Conservation (phyloP, 2,888 invertebrate genomes). For the Adelphocoris suturalis region DNA sequence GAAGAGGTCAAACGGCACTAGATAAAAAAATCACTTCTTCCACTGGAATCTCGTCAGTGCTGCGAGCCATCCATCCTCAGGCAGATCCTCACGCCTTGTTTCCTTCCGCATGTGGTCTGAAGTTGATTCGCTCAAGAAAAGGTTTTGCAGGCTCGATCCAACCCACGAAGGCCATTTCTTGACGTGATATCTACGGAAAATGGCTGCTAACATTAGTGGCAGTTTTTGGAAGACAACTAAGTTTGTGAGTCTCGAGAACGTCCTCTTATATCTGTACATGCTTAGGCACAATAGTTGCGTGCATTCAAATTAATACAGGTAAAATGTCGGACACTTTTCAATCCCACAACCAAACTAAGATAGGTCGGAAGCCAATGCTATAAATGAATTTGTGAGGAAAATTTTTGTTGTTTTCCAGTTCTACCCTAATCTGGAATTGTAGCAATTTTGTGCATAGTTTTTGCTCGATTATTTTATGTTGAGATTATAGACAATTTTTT, state of each 20-base stretch:
- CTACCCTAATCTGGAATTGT: too few relatives aligned
- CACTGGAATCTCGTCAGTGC: background rate
- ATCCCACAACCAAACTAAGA: too few relatives aligned
- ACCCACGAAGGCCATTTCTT: background rate
- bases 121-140: background rate
- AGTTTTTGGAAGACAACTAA: conserved; percentile 58
- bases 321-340: too few relatives aligned
- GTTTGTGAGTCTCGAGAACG: conserved; percentile 40
- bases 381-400: too few relatives aligned
- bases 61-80: background rate
- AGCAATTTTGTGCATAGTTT: too few relatives aligned
- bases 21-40: conserved; percentile 21
- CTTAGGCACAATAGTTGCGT: too few relatives aligned
- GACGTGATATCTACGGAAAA: background rate
- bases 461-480: too few relatives aligned
- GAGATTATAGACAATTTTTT: too few relatives aligned
- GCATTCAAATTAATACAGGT: too few relatives aligned
- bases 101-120: background rate
- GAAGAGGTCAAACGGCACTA: conserved; percentile 45
- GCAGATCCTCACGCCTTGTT: background rate
- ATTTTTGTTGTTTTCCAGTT: too few relatives aligned
- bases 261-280: too few relatives aligned
- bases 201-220: conserved; percentile 55
- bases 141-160: background rate
- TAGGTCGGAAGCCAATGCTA: too few relatives aligned